These are phyloP conservation scores for Mystacornis crossleyi DNA, from an alignment of 2,113 vertebrate species.

Conservation along the genomic window DNA sequence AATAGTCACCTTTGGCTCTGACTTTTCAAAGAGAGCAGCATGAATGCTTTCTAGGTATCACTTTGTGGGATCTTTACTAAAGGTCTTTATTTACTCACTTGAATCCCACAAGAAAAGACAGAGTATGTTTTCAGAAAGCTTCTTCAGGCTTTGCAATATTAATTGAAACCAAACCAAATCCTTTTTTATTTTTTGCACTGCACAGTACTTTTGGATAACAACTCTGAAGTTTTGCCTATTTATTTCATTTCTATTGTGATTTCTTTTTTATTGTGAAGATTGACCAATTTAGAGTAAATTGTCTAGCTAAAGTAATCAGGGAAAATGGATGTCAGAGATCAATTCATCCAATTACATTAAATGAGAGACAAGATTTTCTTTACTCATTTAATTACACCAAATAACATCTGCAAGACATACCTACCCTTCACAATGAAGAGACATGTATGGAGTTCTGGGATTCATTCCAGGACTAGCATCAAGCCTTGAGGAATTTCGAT, in stretches of 20 bases:
- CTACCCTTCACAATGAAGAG: background rate
- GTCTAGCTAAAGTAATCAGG: background rate
- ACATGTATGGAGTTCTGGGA: background rate
- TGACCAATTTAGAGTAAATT: background rate
- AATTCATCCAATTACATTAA: background rate
- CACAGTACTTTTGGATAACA: background rate
- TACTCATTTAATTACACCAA: background rate
- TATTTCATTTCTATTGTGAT: background rate
- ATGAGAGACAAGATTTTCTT: background rate
- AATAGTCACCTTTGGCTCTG: background rate
- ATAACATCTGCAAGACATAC: background rate
- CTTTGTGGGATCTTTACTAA: background rate
- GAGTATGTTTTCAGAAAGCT: background rate
- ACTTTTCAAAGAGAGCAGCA: background rate
- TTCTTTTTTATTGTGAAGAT: background rate
- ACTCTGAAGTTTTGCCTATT: background rate
- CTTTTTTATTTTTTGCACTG: background rate
- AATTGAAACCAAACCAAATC: background rate
- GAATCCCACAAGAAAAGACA: background rate
- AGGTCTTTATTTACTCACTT: background rate
- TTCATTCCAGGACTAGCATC: background rate
- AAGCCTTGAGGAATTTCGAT: background rate
- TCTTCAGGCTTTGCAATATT: background rate
- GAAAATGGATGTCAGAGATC: background rate
- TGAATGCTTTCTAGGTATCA: background rate